These are phyloP conservation scores for Rhingia rostrata DNA, from an alignment of 2,888 invertebrate species.

Conservation along the genomic window DNA sequence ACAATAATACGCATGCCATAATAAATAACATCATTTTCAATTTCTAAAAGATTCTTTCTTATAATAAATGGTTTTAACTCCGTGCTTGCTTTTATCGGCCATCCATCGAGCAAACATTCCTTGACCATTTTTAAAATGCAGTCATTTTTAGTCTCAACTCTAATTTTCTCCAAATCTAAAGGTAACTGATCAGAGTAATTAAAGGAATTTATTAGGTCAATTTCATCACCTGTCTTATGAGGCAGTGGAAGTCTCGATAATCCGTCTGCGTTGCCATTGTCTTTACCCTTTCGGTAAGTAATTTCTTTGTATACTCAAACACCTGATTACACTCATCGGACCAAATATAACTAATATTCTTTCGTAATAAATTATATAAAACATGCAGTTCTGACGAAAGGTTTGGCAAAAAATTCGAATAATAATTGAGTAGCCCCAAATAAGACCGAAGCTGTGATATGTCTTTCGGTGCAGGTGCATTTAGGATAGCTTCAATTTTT, in stretches of 20 bases:
- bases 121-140: neutral
- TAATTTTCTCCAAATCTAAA: neutral
- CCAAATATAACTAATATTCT: constrained; percentile 16
- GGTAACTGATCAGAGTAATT: constrained; percentile 3
- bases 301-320: constrained; percentile 24
- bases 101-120: neutral
- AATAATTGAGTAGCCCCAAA: constrained; percentile 29
- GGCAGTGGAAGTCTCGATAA: constrained; percentile 8
- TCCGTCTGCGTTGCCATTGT: neutral
- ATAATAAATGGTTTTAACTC: neutral
- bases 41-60: neutral
- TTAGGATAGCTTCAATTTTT: constrained; percentile 34
- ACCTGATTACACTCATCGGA: constrained; percentile 9
- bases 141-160: too few species aligned
- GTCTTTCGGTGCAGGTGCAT: constrained; percentile 14
- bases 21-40: constrained; percentile 1
- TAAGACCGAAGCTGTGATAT: constrained; percentile 27
- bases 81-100: neutral
- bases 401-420: constrained; percentile 24
- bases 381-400: constrained; percentile 23
- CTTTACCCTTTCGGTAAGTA: too few species aligned
- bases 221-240: constrained; percentile 17
- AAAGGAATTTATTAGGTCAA: constrained; percentile 5
- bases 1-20: too few species aligned
- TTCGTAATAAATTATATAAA: constrained; percentile 29